Evolutionary conservation across 2,888 invertebrate species (phyloP), one percentile per base, ranked within the genome.

Genomic region (Epinotia bilunana): DNA sequence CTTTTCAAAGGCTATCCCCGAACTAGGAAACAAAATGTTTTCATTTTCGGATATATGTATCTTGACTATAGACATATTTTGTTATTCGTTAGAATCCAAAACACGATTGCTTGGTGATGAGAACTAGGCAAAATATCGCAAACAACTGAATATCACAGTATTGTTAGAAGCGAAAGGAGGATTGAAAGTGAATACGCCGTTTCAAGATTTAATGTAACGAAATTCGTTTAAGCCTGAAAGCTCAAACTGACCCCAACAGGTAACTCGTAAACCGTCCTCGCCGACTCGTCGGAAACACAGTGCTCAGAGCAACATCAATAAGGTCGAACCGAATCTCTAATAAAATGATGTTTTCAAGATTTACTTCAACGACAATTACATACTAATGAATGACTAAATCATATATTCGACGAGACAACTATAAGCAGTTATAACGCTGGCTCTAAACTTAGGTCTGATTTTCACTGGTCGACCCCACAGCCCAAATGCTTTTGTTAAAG

Each of bases 171-270:
- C 58, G 20, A 46, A 43, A 57, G 23, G 28, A 58, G n/a, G n/a
- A 60, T 23, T 43, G 18, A 20, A 55, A 57, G 20, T 33, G 16
- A 53, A 67, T 16, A 23, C 20, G 16, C 63, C 53, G 9, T 55
- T 20, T 68, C 55, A 55, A 55, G 43, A 62, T 53, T 67, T 39
- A 62, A 55, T 23, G 55, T 61, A 61, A 61, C 23, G 55, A 68
- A 73, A 73, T 68, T 73, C 61, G 60, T 74, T 68, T 68, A 72
- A 76, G 65, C 23, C 39, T 72, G 72, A 67, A 67, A 68, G 69
- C 68, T 60, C 60, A 65, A 76, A 73, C 64, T 73, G 73, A 73
- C 76, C 69, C 69, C 73, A 76, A 73, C 76, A 73, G 73, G 73
- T 76, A 73, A 76, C 67, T 62, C 62, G 55, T 60, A 68, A 73